phyloP scores from a whole-genome alignment of 2,797 vertebrate genomes.

The Delichon dasypus region DNA sequence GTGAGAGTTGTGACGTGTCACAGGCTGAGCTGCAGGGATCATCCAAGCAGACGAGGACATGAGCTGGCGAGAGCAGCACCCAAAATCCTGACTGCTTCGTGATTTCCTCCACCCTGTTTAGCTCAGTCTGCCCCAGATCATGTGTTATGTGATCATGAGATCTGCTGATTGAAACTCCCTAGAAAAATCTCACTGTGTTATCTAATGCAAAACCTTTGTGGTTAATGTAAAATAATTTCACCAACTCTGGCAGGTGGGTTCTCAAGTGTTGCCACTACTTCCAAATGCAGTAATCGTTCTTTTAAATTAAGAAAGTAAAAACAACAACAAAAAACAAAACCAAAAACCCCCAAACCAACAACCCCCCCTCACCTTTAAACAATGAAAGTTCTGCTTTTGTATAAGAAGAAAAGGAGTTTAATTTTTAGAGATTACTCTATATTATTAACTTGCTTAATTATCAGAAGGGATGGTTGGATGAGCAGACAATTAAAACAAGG shows the following conservation, averaged over 20 bases:
- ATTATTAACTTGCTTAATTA: constrained; percentile 49
- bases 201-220: background rate
- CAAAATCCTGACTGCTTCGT: background rate
- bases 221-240: background rate
- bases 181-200: background rate
- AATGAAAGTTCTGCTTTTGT: background rate
- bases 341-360: background rate
- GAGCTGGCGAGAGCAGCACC: background rate
- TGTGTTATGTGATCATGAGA: background rate
- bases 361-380: background rate
- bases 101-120: background rate
- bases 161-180: background rate
- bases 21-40: background rate
- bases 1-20: background rate
- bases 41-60: background rate
- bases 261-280: background rate
- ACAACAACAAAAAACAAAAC: too few relatives aligned
- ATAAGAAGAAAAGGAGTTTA: background rate
- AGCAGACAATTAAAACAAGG: constrained; percentile 8
- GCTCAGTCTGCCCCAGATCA: background rate
- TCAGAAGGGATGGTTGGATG: constrained; percentile 40
- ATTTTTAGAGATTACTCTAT: constrained; percentile 21
- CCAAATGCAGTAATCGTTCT: background rate
- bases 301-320: background rate
- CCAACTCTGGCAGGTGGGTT: background rate